Evolutionary conservation across 2,888 invertebrate species (phyloP).

Genomic region (Ypsolopha sequella): DNA sequence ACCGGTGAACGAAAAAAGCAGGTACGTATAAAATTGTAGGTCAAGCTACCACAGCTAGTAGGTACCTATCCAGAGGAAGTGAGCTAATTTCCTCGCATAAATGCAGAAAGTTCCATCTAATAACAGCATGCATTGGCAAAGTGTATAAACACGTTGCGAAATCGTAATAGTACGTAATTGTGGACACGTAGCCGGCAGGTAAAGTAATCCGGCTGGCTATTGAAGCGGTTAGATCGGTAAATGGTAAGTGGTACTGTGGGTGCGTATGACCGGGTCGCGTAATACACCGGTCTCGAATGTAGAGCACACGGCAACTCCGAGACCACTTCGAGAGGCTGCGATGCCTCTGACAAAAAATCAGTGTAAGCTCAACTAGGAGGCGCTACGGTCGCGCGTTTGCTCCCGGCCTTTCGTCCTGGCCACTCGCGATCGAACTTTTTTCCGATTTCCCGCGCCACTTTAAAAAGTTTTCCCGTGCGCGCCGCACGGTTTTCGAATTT

Average conservation of each 20-base stretch:
- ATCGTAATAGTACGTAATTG: constrained; percentile 42
- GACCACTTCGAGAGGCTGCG: constrained; percentile 27
- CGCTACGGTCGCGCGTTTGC: constrained; percentile 52
- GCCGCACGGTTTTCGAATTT: not conserved
- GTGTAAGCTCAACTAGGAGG: constrained; percentile 60
- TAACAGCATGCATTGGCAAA: constrained; percentile 36
- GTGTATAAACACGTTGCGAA: constrained; percentile 28
- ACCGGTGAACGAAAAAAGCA: no score
- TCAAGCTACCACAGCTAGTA: no score
- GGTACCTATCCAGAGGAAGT: no score
- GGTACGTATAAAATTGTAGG: no score
- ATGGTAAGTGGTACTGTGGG: constrained; percentile 25
- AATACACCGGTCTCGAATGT: constrained; percentile 66
- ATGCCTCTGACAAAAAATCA: constrained; percentile 69
- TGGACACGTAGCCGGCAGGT: constrained; percentile 43
- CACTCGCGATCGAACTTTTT: not conserved
- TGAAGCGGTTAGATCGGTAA: constrained; percentile 29
- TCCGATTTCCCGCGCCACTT: constrained; percentile 14
- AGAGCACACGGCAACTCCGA: constrained; percentile 41
- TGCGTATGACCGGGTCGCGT: constrained; percentile 30
- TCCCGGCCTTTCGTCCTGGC: constrained; percentile 8
- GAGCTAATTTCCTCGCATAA: not conserved
- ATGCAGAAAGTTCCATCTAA: constrained; percentile 17
- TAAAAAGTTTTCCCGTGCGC: not conserved
- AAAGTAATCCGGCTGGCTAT: constrained; percentile 39